phyloP scores from a whole-genome alignment of 2,797 vertebrate species.

The Iguana delicatissima region DNA sequence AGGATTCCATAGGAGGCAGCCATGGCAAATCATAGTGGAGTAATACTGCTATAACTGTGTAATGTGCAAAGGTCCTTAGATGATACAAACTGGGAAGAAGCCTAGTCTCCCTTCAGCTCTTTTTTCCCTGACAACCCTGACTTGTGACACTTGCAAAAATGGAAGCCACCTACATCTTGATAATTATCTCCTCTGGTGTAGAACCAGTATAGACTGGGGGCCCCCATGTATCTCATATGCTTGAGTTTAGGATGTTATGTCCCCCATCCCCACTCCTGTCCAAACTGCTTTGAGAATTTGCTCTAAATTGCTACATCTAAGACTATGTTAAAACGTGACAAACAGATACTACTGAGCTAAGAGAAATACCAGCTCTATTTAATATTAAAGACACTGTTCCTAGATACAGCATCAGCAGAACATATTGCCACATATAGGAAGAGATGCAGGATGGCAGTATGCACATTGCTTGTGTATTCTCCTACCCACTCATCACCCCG shows the following conservation, averaged over 20 bases:
- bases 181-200: neutral
- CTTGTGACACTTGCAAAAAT: neutral
- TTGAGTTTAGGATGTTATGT: neutral
- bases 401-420: neutral
- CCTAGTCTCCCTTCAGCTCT: neutral
- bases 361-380: neutral
- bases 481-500: neutral
- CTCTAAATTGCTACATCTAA: neutral
- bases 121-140: neutral
- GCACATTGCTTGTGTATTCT: neutral
- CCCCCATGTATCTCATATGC: neutral
- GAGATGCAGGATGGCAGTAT: neutral
- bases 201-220: neutral
- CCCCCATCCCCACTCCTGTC: no score
- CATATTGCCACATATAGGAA: neutral
- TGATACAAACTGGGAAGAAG: neutral
- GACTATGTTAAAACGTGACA: neutral
- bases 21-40: no score
- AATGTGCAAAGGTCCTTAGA: neutral
- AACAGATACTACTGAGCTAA: neutral
- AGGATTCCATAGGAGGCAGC: no score
- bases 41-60: no score
- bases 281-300: neutral
- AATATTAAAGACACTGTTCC: neutral
- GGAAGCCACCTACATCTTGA: neutral